Conservation (phyloP, 2,113 vertebrate genomes). For the Oncorhynchus keta region DNA sequence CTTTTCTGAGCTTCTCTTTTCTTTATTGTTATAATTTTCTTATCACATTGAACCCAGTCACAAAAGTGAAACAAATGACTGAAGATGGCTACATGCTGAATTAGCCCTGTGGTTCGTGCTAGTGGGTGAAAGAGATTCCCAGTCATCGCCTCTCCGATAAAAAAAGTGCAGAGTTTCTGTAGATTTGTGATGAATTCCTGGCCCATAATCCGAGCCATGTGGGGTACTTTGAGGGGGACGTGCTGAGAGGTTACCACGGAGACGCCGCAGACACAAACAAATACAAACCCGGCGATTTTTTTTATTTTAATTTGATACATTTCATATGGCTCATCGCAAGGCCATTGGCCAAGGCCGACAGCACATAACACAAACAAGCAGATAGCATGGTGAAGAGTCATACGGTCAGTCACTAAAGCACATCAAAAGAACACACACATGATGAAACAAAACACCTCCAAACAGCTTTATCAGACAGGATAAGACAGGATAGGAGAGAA, state of each 20-base stretch:
- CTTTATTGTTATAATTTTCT: not conserved
- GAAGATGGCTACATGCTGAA: slow-evolving; percentile 44
- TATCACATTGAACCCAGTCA: not conserved
- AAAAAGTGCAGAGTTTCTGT: slow-evolving; percentile 53
- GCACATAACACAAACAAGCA: slow-evolving; percentile 50
- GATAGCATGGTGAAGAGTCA: slow-evolving; percentile 44
- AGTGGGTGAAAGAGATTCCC: slow-evolving; percentile 45
- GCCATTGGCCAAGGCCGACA: slow-evolving; percentile 44
- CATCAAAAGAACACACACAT: slow-evolving; percentile 35
- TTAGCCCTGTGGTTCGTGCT: slow-evolving; percentile 41
- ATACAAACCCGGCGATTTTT: slow-evolving; percentile 63
- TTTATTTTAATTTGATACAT: slow-evolving; percentile 64
- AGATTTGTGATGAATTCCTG: slow-evolving; percentile 41
- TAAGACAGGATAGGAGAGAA: slow-evolving; percentile 23
- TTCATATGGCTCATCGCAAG: slow-evolving; percentile 62
- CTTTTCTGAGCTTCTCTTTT: not conserved
- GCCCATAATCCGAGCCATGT: slow-evolving; percentile 73
- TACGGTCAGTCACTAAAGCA: slow-evolving; percentile 19
- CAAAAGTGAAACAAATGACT: slow-evolving; percentile 26
- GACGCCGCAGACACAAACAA: slow-evolving; percentile 68
- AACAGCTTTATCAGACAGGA: slow-evolving; percentile 48
- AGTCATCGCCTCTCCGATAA: slow-evolving; percentile 49
- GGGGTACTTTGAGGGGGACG: slow-evolving; percentile 71
- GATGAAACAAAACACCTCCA: slow-evolving; percentile 13
- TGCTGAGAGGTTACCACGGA: slow-evolving; percentile 65